Base-by-base conservation (phyloP, 2,113 vertebrate genomes). In the Octodon degus region DNA sequence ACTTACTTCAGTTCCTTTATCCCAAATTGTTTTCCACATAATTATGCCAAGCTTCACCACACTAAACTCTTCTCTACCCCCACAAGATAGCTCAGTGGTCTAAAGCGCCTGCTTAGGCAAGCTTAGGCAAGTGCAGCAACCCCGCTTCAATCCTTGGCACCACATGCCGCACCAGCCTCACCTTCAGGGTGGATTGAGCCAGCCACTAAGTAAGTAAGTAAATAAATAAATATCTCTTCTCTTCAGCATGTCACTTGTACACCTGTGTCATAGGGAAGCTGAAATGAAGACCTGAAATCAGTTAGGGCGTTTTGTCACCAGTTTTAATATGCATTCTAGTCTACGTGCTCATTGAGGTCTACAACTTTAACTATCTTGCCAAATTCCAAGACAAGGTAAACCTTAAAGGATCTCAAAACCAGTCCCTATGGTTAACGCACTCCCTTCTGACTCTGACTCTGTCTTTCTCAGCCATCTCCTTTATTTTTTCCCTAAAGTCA, bases 1-100 rank as follows among this genome's bases (percentile, higher is more conserved):
- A 82, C 47, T 95, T 86, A 12, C 47, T 83, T 82, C 89, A 91
- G 81, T 82, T 43, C 77, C 70, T n/a, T 72, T 70, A 81, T 88
- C 90, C 50, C 76, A 88, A 82, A 74, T 58, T 84, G 34, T 82
- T 84, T 82, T 84, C 68, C 81, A 88, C 79, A 90, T 76, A 72
- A 84, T 88, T 87, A 79, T 67, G 72, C 47, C 62, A 20, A 77
- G 87, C 30, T 58, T 79, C 58, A 19, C 12, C 13, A 19, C 16
- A 10, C 50, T 10, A 50, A 50, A 79, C 70, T 95, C n/a, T 55
- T 79, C 12, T 50, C 50, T 10, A 12, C 50, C 50, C 50, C 11
- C 9, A 12, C 50, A 50, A 50, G 50, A 50, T 50, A 50, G 50
- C 10, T 50, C 9, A 50, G 50, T 50, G 50, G 50, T 50, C 50